Evolutionary conservation across 2,113 vertebrate species (phyloP).

Genomic region (Poeciliopsis turrubarensis): DNA sequence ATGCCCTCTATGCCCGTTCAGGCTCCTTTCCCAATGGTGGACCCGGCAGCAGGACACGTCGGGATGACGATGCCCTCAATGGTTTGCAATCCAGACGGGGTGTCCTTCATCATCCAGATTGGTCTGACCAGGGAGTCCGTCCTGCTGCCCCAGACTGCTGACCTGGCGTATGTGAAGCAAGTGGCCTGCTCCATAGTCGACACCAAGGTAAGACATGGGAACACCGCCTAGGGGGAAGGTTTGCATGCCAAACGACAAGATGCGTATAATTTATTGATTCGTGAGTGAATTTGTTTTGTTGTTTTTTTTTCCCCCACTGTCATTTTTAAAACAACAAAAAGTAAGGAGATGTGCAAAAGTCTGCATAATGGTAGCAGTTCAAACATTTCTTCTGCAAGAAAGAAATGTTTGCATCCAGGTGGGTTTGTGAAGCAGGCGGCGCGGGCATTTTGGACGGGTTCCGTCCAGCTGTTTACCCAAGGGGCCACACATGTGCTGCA

Average conservation of each 20-base stretch:
- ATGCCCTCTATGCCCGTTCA: constrained; percentile 42
- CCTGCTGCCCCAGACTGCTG: constrained; percentile 82
- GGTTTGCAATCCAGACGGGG: constrained; percentile 72
- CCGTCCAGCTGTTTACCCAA: constrained; percentile 1
- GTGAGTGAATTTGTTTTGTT: neutral
- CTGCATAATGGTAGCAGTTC: constrained; percentile 33
- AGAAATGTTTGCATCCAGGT: neutral
- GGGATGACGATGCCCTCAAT: constrained; percentile 44
- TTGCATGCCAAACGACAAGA: constrained; percentile 18
- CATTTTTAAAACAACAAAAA: neutral
- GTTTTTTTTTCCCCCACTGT: no score
- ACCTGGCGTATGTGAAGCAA: constrained; percentile 89
- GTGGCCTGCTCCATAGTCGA: constrained; percentile 92
- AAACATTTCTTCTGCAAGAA: neutral
- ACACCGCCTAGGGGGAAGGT: neutral
- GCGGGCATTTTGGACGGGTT: neutral
- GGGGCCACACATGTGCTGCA: neutral
- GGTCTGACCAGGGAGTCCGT: constrained; percentile 89
- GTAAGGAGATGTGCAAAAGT: neutral
- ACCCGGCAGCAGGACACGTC: constrained; percentile 58
- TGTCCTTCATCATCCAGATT: constrained; percentile 92
- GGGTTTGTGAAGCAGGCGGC: neutral
- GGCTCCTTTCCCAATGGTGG: constrained; percentile 56
- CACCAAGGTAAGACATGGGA: constrained; percentile 83
- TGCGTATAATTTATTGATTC: neutral